Conservation (phyloP, 2,113 vertebrate genomes). For the Larimichthys crocea region DNA sequence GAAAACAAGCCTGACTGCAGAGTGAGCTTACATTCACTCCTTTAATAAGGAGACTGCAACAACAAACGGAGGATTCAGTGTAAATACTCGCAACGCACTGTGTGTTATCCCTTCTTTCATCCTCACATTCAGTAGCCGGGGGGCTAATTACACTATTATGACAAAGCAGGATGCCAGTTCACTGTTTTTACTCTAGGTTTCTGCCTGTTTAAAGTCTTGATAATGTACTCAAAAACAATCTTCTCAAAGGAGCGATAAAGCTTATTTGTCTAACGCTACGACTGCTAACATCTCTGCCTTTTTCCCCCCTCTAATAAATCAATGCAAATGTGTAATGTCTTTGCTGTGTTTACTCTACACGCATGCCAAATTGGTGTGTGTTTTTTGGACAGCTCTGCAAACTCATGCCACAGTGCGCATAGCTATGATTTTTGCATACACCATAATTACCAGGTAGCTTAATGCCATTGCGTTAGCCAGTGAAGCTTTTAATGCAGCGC, state of each 20-base stretch:
- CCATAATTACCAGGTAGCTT: conserved; percentile 67
- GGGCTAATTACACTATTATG: conserved; percentile 61
- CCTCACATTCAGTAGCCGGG: conserved; percentile 51
- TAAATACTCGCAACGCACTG: conserved; percentile 48
- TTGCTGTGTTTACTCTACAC: conserved; percentile 16
- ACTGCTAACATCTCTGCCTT: not conserved
- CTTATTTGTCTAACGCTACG: not conserved
- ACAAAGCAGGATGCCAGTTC: conserved; percentile 47
- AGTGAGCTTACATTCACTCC: conserved; percentile 30
- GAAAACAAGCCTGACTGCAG: conserved; percentile 8
- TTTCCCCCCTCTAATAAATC: conserved; percentile 30
- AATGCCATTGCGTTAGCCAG: conserved; percentile 53
- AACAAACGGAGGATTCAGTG: conserved; percentile 57
- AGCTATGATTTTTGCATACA: conserved; percentile 52
- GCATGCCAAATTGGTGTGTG: conserved; percentile 33
- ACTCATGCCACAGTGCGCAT: conserved; percentile 12
- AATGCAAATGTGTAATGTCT: conserved; percentile 22
- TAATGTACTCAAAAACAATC: conserved; percentile 35
- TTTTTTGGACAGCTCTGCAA: conserved; percentile 33
- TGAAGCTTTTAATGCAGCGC: conserved; percentile 65
- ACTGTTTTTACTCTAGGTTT: conserved; percentile 35
- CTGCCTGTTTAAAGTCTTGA: conserved; percentile 38
- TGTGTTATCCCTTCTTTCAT: conserved; percentile 54
- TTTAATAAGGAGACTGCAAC: conserved; percentile 61
- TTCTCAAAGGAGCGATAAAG: conserved; percentile 2